These are phyloP conservation scores for Zhuqinia jingwanae DNA, from an alignment of 2,888 invertebrate genomes.

Conservation along the genomic window DNA sequence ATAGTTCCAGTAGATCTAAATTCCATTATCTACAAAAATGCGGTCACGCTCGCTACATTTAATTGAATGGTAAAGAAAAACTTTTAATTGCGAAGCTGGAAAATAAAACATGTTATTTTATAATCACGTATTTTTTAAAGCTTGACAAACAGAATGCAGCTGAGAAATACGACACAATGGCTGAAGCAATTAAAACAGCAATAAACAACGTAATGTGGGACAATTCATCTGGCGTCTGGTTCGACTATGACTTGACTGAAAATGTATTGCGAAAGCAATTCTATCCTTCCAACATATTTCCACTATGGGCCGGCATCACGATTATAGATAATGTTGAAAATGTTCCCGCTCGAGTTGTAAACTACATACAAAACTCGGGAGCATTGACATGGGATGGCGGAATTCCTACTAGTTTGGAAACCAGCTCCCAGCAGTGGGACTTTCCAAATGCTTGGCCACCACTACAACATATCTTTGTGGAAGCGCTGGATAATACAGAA, in stretches of 20 bases:
- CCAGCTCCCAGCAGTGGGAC: constrained; percentile 85
- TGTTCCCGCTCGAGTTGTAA: constrained; percentile 82
- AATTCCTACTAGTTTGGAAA: constrained; percentile 89
- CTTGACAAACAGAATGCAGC: constrained; percentile 1
- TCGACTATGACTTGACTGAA: constrained; percentile 87
- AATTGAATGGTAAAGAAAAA: constrained; percentile 53
- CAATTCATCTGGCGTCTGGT: constrained; percentile 88
- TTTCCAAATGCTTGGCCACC: constrained; percentile 88
- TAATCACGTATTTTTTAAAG: constrained; percentile 9
- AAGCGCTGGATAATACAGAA: constrained; percentile 88
- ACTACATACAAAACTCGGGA: constrained; percentile 86
- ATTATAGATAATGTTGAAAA: constrained; percentile 73
- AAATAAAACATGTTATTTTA: no score
- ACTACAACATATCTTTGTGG: constrained; percentile 91
- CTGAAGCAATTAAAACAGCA: constrained; percentile 84
- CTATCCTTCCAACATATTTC: constrained; percentile 87
- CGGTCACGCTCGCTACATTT: constrained; percentile 83
- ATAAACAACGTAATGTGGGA: constrained; percentile 89
- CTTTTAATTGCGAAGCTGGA: no score
- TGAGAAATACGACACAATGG: constrained; percentile 80
- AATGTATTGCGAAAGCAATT: constrained; percentile 86
- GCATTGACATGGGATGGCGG: constrained; percentile 86
- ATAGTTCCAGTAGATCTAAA: constrained; percentile 93
- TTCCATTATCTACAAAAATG: constrained; percentile 87
- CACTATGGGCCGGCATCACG: constrained; percentile 85